Evolutionary conservation across 2,888 invertebrate species (phyloP).

Genomic region (Anthophora plumipes): DNA sequence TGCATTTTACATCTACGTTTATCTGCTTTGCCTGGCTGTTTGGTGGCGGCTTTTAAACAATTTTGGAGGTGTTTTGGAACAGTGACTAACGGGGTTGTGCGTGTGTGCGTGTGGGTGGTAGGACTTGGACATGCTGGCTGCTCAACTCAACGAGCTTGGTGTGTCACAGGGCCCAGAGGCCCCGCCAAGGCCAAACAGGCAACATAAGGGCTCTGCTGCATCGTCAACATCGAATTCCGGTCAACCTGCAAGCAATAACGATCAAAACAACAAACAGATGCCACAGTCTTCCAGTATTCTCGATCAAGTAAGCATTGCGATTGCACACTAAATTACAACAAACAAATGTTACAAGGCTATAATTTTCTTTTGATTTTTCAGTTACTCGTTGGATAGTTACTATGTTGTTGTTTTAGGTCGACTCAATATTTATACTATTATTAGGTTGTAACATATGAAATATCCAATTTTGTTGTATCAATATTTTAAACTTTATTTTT

Average conservation of each 20-base stretch:
- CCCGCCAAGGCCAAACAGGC: conserved; percentile 87
- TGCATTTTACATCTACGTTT: conserved; percentile 37
- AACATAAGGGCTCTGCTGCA: conserved; percentile 80
- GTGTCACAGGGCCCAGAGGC: conserved; percentile 90
- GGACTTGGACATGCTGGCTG: conserved; percentile 98
- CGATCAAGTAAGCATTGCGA: conserved; percentile 80
- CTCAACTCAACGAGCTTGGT: conserved; percentile 97
- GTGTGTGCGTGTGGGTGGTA: conserved; percentile 85
- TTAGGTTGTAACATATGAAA: too few species aligned
- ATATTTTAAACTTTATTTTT: too few species aligned
- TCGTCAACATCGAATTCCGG: conserved; percentile 78
- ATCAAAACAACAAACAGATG: conserved; percentile 83
- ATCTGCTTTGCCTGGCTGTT: conserved; percentile 67
- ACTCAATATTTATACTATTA: neutral
- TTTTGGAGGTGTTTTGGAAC: conserved; percentile 72
- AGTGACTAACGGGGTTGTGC: conserved; percentile 82
- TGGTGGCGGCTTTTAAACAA: conserved; percentile 66
- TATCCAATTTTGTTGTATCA: too few species aligned
- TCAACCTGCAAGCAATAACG: conserved; percentile 78
- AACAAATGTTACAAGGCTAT: neutral
- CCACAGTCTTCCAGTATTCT: conserved; percentile 82
- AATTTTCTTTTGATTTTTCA: neutral
- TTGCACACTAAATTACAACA: conserved; percentile 3
- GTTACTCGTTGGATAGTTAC: neutral
- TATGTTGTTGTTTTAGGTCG: neutral